Evolutionary conservation across 2,888 invertebrate genomes (phyloP), one percentile per base, ranked within the genome.

Genomic region (Coenonympha glycerion): DNA sequence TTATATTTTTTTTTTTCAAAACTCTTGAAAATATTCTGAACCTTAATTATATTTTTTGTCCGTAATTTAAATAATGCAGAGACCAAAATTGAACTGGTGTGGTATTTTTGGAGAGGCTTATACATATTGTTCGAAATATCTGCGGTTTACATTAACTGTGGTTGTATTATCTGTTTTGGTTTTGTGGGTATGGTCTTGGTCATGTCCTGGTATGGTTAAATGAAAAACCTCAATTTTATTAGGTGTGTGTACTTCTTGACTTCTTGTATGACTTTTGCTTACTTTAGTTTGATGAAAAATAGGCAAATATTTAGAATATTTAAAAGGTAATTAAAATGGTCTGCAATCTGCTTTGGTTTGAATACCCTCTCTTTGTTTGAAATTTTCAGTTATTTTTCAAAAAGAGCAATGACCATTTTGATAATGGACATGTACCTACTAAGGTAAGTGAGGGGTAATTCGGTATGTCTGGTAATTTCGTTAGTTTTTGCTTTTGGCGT

Each of bases 171-270:
- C 77, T 6, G 56, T 79, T 54, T 40, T 80, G 30, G 56, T 79
- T 54, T 40, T 80, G 30, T 64, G 71, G 41, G 52, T 79, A 30
- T n/a, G n/a, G n/a, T n/a, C n/a, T n/a, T n/a, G n/a, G n/a, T n/a
- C n/a, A n/a, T n/a, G n/a, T n/a, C n/a, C n/a, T n/a, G n/a, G n/a
- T n/a, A n/a, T 81, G 77, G 79, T 63, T 79, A 46, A 79, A 72
- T 44, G 82, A 82, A 62, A 79, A 73, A 56, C 76, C 79, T 16
- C 61, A 64, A 58, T 64, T 79, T 60, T 75, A 78, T 58, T 79
- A 81, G 76, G 81, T 80, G 62, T 16, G 50, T 39, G n/a, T n/a
- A n/a, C n/a, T n/a, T n/a, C n/a, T n/a, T n/a, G n/a, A 31, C 1
- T n/a, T n/a, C n/a, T n/a, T n/a, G n/a, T n/a, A n/a, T n/a, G n/a